phyloP scores from a whole-genome alignment of 2,797 vertebrate genomes.

The Lycodopsis pacificus region DNA sequence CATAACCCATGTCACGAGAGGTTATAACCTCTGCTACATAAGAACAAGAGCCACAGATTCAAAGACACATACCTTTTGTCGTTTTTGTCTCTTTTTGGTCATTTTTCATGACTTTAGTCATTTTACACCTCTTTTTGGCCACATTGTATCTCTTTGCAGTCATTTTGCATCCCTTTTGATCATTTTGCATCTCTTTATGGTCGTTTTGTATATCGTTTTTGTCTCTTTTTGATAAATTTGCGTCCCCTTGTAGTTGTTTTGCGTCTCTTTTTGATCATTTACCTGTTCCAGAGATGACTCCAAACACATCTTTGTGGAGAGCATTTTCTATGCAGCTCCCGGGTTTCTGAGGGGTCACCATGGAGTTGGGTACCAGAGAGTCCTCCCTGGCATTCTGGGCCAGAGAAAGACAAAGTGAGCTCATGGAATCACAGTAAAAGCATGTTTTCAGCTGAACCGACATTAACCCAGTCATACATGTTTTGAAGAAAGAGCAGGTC shows the following conservation, averaged over 20 bases:
- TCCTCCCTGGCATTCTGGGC: slow-evolving; percentile 91
- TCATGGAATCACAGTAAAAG: not conserved
- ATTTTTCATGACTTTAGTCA: not conserved
- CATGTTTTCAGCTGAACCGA: not conserved
- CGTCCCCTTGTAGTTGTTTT: not conserved
- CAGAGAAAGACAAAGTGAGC: not conserved
- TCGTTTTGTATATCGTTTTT: not conserved
- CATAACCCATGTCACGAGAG: no score
- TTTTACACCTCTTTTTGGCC: no score
- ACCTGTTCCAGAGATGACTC: slow-evolving; percentile 96
- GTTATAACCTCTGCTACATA: no score
- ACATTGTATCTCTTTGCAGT: not conserved
- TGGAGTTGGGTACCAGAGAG: slow-evolving; percentile 80
- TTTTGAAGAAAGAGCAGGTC: not conserved
- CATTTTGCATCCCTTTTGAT: not conserved
- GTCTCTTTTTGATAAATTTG: not conserved
- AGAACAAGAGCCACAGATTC: no score
- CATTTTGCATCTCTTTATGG: not conserved
- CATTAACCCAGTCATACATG: not conserved
- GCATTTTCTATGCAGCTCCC: slow-evolving; percentile 89
- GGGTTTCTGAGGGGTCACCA: slow-evolving; percentile 90
- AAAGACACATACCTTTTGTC: no score
- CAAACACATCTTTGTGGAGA: slow-evolving; percentile 95
- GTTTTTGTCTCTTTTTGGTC: no score
- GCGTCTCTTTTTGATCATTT: not conserved